phyloP scores from a whole-genome alignment of 2,113 vertebrate species.

The Xiphophorus maculatus region DNA sequence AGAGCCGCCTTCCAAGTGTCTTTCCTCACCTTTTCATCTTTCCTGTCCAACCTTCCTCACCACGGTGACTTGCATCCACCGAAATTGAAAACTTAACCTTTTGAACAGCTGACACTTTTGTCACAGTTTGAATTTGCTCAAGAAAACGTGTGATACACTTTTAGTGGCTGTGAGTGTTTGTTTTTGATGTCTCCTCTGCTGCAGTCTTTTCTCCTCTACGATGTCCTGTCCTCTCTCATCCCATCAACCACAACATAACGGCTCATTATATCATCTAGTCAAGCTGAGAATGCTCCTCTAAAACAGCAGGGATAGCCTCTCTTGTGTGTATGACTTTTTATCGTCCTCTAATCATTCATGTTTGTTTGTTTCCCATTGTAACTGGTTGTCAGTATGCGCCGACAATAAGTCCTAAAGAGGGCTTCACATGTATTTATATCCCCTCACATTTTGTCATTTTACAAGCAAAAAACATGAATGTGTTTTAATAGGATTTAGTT shows the following conservation, averaged over 20 bases:
- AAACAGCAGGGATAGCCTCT: slow-evolving; percentile 70
- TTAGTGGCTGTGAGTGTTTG: slow-evolving; percentile 11
- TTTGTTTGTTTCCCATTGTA: slow-evolving; percentile 12
- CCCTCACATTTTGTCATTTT: neutral
- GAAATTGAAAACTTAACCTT: slow-evolving; percentile 77
- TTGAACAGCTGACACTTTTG: slow-evolving; percentile 77
- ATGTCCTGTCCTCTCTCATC: slow-evolving; percentile 67
- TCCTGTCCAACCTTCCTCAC: slow-evolving; percentile 29
- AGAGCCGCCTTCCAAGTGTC: slow-evolving; percentile 19
- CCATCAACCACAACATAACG: slow-evolving; percentile 68
- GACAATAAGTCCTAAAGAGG: neutral
- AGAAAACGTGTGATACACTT: slow-evolving; percentile 24
- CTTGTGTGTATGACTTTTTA: slow-evolving; percentile 61
- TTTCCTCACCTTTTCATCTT: slow-evolving; percentile 44
- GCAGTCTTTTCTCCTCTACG: slow-evolving; percentile 53
- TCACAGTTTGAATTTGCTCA: slow-evolving; percentile 60
- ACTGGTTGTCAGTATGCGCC: neutral
- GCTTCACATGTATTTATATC: neutral
- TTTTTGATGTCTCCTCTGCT: slow-evolving; percentile 38
- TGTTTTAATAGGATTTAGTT: neutral
- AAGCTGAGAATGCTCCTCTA: slow-evolving; percentile 69
- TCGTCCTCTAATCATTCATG: slow-evolving; percentile 72
- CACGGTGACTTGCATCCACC: slow-evolving; percentile 47
- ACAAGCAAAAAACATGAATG: neutral
- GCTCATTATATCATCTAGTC: slow-evolving; percentile 74